Evolutionary conservation across 2,888 invertebrate genomes (phyloP).

Genomic region (Lymantria dispar): DNA sequence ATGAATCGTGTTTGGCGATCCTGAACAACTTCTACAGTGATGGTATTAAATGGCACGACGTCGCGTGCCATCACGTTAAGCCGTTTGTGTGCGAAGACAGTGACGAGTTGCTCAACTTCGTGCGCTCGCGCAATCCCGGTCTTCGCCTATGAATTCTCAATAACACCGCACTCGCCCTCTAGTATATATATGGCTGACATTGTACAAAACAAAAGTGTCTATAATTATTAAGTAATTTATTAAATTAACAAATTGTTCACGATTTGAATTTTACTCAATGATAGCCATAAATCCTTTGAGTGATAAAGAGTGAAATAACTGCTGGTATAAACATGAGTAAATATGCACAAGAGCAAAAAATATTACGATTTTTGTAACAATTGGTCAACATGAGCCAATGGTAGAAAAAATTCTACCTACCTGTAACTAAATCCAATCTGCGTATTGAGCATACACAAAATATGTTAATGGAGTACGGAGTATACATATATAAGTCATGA

Average conservation of each 20-base stretch:
- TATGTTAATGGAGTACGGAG: too few species aligned
- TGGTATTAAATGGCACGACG: slow-evolving; percentile 93
- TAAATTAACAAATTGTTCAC: slow-evolving; percentile 40
- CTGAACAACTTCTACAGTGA: slow-evolving; percentile 96
- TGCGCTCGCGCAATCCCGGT: slow-evolving; percentile 93
- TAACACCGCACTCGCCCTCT: slow-evolving; percentile 44
- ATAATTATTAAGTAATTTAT: slow-evolving; percentile 75
- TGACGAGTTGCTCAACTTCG: slow-evolving; percentile 94
- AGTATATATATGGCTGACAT: slow-evolving; percentile 65
- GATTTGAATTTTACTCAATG: slow-evolving; percentile 29
- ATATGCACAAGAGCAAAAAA: background rate
- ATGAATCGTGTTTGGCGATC: slow-evolving; percentile 94
- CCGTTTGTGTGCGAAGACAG: slow-evolving; percentile 96
- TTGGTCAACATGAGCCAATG: background rate
- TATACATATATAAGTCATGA: too few species aligned
- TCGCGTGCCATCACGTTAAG: slow-evolving; percentile 92
- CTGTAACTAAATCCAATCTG: background rate
- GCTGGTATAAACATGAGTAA: background rate
- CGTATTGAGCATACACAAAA: too few species aligned
- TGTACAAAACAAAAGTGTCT: slow-evolving; percentile 75
- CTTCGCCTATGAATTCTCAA: slow-evolving; percentile 85
- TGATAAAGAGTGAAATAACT: slow-evolving; percentile 17
- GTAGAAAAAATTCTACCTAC: background rate
- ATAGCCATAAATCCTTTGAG: slow-evolving; percentile 28
- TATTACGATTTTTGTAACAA: background rate